A percentile compares a stretch with the other conserved stretches of the same genome.
Evolutionary conservation across 2,113 vertebrate species (phyloP).

Genomic region (Trinectes maculatus): DNA sequence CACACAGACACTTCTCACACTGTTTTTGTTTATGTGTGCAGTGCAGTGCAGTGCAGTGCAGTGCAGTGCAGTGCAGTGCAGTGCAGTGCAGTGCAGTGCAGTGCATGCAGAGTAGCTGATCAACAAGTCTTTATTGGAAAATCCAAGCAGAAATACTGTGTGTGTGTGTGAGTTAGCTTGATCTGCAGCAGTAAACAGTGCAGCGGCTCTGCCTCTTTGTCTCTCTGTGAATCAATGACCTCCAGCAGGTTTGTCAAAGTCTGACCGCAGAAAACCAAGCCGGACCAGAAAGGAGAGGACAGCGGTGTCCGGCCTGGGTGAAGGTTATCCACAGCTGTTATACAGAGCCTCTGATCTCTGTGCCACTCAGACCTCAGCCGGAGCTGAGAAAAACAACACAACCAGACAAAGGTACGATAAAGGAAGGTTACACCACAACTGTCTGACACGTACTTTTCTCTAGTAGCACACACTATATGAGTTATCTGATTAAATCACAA

Average conservation of each 20-base stretch:
- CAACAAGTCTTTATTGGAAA: constrained; percentile 23
- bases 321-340: constrained; percentile 42
- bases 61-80: too few relatives aligned
- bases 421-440: too few relatives aligned
- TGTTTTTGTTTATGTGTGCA: constrained; percentile 15
- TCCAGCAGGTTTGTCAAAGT: constrained; percentile 38
- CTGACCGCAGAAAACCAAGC: constrained; percentile 45
- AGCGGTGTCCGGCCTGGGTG: constrained; percentile 2
- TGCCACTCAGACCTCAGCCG: constrained; percentile 6
- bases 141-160: neutral
- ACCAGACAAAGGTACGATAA: neutral
- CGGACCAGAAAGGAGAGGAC: constrained; percentile 23
- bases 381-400: neutral
- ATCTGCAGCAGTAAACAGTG: constrained; percentile 9
- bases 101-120: neutral
- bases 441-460: constrained; percentile 3
- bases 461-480: too few relatives aligned
- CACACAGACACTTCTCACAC: constrained; percentile 5
- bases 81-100: too few relatives aligned
- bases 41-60: constrained; percentile 6
- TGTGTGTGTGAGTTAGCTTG: neutral
- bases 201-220: constrained; percentile 19
- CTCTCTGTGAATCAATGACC: constrained; percentile 34
- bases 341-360: constrained; percentile 19
- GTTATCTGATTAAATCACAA: too few relatives aligned